These are phyloP conservation scores for Poecilus cupreus DNA, from an alignment of 2,888 invertebrate species.

Conservation along the genomic window DNA sequence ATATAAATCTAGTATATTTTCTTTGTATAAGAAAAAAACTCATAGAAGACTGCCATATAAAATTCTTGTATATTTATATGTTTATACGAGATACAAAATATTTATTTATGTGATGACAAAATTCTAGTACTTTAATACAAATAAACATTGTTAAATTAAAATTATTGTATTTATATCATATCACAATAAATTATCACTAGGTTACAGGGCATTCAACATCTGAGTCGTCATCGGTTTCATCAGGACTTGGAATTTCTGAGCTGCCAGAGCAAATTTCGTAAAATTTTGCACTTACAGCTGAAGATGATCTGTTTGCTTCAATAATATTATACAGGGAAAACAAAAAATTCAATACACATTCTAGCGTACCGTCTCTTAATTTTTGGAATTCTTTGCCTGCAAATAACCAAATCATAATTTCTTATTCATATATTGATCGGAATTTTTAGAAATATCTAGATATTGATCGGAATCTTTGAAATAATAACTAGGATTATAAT, in stretches of 20 bases:
- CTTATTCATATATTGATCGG: not conserved
- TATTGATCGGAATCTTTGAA: not conserved
- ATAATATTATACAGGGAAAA: conserved; percentile 71
- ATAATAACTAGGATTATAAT: not conserved
- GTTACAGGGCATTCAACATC: conserved; percentile 63
- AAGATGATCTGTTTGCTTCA: conserved; percentile 44
- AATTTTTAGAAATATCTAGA: conserved; percentile 11
- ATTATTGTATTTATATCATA: conserved; percentile 4
- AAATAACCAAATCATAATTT: conserved; percentile 53
- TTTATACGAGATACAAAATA: not conserved
- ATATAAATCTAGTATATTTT: conserved; percentile 33
- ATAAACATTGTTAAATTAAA: conserved; percentile 3
- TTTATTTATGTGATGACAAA: conserved; percentile 26
- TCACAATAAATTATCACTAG: conserved; percentile 2
- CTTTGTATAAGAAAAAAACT: conserved; percentile 30
- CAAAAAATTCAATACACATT: conserved; percentile 75
- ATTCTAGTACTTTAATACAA: conserved; percentile 14
- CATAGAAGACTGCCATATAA: conserved; percentile 49
- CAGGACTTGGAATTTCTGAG: conserved; percentile 37
- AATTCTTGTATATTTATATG: conserved; percentile 6
- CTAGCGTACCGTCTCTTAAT: conserved; percentile 77
- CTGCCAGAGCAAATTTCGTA: conserved; percentile 46
- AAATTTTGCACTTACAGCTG: conserved; percentile 48
- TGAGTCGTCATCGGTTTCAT: conserved; percentile 65
- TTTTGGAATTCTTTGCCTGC: conserved; percentile 73